These are phyloP conservation scores for Bradypodion ventrale DNA, from an alignment of 2,797 vertebrate species.

Conservation along the genomic window DNA sequence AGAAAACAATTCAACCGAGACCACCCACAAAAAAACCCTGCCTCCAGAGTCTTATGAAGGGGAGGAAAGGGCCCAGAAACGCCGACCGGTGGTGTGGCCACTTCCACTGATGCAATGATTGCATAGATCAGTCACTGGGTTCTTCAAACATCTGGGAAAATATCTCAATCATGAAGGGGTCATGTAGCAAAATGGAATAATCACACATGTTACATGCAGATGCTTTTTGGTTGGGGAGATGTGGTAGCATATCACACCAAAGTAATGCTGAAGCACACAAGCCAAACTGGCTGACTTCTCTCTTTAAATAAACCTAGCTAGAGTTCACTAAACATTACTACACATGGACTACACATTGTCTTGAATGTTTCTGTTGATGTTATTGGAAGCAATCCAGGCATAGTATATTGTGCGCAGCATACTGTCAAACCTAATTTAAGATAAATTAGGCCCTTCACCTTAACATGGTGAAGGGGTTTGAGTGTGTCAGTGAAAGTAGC, in stretches of 20 bases:
- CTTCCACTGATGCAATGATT: neutral
- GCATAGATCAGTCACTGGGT: neutral
- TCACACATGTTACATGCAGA: neutral
- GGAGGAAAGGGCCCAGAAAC: too few species aligned
- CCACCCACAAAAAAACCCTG: too few species aligned
- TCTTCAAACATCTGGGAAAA: neutral
- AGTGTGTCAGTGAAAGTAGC: too few species aligned
- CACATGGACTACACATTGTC: neutral
- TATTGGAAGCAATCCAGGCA: slow-evolving; percentile 9
- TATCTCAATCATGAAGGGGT: neutral
- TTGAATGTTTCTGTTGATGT: neutral
- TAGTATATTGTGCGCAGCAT: neutral
- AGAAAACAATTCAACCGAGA: too few species aligned
- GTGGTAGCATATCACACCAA: neutral
- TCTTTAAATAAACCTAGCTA: neutral
- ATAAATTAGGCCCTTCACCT: neutral
- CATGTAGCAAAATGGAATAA: neutral
- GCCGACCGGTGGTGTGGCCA: too few species aligned
- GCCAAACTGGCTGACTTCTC: neutral
- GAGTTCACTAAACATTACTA: slow-evolving; percentile 22
- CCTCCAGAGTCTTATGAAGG: too few species aligned
- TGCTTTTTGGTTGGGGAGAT: neutral
- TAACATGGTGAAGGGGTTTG: too few species aligned
- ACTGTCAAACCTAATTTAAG: slow-evolving; percentile 31
- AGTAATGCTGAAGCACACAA: neutral